Evolutionary conservation across 2,888 invertebrate species (phyloP).

Genomic region (Leuctra nigra): DNA sequence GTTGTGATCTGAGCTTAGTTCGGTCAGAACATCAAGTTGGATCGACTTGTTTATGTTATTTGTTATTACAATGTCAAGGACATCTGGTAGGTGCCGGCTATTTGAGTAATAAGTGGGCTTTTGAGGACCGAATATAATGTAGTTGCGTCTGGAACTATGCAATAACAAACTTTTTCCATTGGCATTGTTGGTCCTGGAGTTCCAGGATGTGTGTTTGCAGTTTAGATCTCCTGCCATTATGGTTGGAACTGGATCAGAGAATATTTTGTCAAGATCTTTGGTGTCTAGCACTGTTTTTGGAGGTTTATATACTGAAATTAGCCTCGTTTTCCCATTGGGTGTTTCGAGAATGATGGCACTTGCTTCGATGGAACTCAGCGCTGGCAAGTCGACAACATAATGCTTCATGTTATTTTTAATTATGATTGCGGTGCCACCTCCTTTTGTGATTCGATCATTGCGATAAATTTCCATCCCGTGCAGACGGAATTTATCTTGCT

Average conservation of each 20-base stretch:
- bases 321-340: neutral
- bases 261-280: neutral
- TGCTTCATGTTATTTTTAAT: neutral
- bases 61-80: too few relatives aligned
- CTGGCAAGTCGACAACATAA: neutral
- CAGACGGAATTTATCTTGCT: neutral
- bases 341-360: neutral
- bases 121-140: neutral
- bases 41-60: neutral
- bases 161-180: neutral
- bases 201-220: conserved; percentile 2
- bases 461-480: too few relatives aligned
- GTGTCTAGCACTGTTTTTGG: neutral
- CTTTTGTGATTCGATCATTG: neutral
- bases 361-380: neutral
- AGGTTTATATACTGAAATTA: neutral
- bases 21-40: neutral
- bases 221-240: neutral
- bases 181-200: neutral
- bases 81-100: neutral
- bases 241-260: neutral
- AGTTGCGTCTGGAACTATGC: neutral
- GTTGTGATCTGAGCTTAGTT: conserved; percentile 1
- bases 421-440: conserved; percentile 3
- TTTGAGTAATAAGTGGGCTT: neutral